A percentile compares a stretch with the other conserved stretches of the same genome.
Evolutionary conservation across 1,140 invertebrate species (phyloP).

Genomic region (Thalassaphorura encarpata): DNA sequence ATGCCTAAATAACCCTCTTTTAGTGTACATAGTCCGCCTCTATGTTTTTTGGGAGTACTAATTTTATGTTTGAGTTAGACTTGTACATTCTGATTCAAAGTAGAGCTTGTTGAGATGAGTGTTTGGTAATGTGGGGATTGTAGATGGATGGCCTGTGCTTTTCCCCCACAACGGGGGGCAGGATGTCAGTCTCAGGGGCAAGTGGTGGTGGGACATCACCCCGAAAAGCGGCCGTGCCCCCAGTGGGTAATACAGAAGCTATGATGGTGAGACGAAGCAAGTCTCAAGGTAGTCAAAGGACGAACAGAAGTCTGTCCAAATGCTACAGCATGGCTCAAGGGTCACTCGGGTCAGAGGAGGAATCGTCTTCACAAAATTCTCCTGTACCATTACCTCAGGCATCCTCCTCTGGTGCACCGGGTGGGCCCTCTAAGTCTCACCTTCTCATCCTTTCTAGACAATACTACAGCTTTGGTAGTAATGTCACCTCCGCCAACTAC

Average conservation of each 20-base stretch:
- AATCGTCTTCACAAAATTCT: conserved; percentile 39
- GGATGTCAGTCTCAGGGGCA: conserved; percentile 34
- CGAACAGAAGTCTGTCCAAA: conserved; percentile 60
- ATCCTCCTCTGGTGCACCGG: conserved; percentile 26
- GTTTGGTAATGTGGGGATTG: conserved; percentile 4
- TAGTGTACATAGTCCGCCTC: neutral
- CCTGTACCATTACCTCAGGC: conserved; percentile 34
- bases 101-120: neutral
- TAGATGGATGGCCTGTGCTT: conserved; percentile 72
- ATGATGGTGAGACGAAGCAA: conserved; percentile 54
- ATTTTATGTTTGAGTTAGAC: neutral
- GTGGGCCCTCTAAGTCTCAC: conserved; percentile 30
- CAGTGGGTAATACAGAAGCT: conserved; percentile 34
- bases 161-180: conserved; percentile 46
- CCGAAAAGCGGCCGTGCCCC: conserved; percentile 23
- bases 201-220: conserved; percentile 33
- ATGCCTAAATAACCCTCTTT: conserved; percentile 16
- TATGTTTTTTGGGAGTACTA: neutral
- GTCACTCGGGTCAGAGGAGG: conserved; percentile 42
- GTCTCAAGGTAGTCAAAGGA: conserved; percentile 70
- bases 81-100: neutral
- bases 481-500: conserved; percentile 37
- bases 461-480: conserved; percentile 78
- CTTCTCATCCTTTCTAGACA: conserved; percentile 52
- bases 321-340: conserved; percentile 68